Evolutionary conservation across 53 echinoderm and acorn worm genomes (phyloP), one percentile per base, ranked within the genome.

Genomic region (Actinopyga echinites): DNA sequence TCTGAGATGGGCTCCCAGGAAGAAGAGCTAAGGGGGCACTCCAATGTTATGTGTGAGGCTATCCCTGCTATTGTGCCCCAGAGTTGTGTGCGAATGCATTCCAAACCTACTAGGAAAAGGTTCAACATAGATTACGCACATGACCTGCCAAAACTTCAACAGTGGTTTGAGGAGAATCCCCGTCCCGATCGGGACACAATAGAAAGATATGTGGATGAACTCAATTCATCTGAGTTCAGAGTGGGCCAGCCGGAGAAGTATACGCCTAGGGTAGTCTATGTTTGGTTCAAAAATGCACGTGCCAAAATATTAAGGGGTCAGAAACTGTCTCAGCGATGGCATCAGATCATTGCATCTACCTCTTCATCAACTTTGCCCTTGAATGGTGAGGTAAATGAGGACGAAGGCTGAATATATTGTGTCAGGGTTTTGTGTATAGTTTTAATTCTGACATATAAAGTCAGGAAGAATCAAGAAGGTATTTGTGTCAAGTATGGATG

Each of bases 211-310:
- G 92, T 94, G 26, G 87, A 85, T 36, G 92, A 97, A 81, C 75
- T 97, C 32, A 97, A 97, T 84, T 83, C 90, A 45, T 90, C 92
- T 0, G 93, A 93, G 69, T 97, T 94, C 79, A 86, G 97, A 36
- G 77, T 49, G 0, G 86, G 88, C 40, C 85, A 92, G 62, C 94
- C 92, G 75, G 88, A 89, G 29, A 94, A 97, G 81, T 97, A 93
- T 44, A 92, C 92, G 65, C 91, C 89, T 40, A 58, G 93, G 30
- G 92, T 93, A 1, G 94, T 97, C 34, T 93, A 93, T 23, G 97
- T 97, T 54, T 97, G 97, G 97, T 97, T 96, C 57, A 97, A 97
- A 79, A 97, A 97, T 60, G 92, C 94, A 1, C 90, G 97, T 15
- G 97, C 97, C 17, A 97, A 97, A 82, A 85, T 91, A 74, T 91